phyloP scores from a whole-genome alignment of 2,797 vertebrate species.

The Sebastes nivosus region DNA sequence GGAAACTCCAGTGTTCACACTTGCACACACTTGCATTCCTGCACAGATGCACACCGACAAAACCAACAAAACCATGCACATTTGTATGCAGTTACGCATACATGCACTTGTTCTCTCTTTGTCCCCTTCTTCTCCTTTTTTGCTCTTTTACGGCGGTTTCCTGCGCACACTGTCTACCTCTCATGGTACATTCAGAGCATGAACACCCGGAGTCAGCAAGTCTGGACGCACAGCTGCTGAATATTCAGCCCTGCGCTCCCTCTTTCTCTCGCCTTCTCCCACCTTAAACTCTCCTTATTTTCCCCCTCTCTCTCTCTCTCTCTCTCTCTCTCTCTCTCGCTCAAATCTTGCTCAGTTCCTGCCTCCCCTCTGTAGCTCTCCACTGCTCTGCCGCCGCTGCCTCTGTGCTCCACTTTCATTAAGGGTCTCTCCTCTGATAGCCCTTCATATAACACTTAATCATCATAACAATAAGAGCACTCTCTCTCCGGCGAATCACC shows the following conservation, averaged over 20 bases:
- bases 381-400: slow-evolving; percentile 31
- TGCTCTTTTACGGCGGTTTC: slow-evolving; percentile 31
- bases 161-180: slow-evolving; percentile 45
- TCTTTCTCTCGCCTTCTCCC: slow-evolving; percentile 42
- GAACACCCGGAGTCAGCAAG: slow-evolving; percentile 80
- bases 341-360: slow-evolving; percentile 19
- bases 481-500: slow-evolving; percentile 70
- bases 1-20: slow-evolving; percentile 53
- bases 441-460: slow-evolving; percentile 83
- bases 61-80: neutral
- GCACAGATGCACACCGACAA: slow-evolving; percentile 10
- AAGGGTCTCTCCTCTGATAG: slow-evolving; percentile 82
- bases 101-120: slow-evolving; percentile 27
- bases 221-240: slow-evolving; percentile 79
- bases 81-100: slow-evolving; percentile 14
- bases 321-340: neutral
- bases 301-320: neutral
- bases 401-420: slow-evolving; percentile 77
- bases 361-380: slow-evolving; percentile 30
- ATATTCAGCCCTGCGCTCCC: slow-evolving; percentile 70
- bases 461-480: slow-evolving; percentile 81
- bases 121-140: slow-evolving; percentile 24
- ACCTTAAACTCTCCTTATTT: slow-evolving; percentile 49
- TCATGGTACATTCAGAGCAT: slow-evolving; percentile 75
- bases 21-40: slow-evolving; percentile 29